These are phyloP conservation scores for Cataglyphis altisquamis DNA, from an alignment of 2,888 invertebrate species.

Conservation along the genomic window DNA sequence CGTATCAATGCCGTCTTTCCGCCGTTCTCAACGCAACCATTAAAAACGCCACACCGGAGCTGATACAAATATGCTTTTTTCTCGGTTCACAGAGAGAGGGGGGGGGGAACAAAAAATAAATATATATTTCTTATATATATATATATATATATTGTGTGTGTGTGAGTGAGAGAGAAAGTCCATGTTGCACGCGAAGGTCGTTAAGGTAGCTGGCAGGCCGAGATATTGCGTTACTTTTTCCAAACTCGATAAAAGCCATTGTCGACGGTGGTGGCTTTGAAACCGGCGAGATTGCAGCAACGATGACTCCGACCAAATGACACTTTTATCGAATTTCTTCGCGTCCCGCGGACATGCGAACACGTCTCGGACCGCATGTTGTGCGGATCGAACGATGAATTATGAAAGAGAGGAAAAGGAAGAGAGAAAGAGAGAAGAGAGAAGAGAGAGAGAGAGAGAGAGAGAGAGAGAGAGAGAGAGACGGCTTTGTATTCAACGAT, in stretches of 20 bases:
- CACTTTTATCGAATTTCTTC: constrained; percentile 62
- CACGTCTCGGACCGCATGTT: constrained; percentile 12
- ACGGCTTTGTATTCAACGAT: not conserved
- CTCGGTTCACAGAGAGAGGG: not conserved
- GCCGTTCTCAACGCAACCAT: constrained; percentile 10
- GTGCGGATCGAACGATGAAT: constrained; percentile 23
- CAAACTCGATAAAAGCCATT: constrained; percentile 61
- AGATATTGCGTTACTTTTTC: constrained; percentile 59
- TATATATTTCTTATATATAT: not conserved
- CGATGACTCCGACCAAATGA: constrained; percentile 54
- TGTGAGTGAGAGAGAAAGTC: not conserved
- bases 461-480: not conserved
- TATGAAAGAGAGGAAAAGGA: not conserved
- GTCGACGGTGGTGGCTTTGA: constrained; percentile 50
- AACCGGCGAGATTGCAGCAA: constrained; percentile 31
- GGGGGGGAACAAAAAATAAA: not conserved
- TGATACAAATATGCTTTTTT: constrained; percentile 39
- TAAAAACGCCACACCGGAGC: constrained; percentile 13
- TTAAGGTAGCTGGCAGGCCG: constrained; percentile 25
- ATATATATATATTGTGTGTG: not conserved
- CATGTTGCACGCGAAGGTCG: constrained; percentile 12
- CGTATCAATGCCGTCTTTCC: constrained; percentile 53
- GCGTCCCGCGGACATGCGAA: not conserved
- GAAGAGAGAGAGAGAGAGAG: not conserved
- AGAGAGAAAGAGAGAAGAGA: not conserved